Base-by-base conservation (phyloP, 1,140 invertebrate genomes). In the Lycorma delicatula region DNA sequence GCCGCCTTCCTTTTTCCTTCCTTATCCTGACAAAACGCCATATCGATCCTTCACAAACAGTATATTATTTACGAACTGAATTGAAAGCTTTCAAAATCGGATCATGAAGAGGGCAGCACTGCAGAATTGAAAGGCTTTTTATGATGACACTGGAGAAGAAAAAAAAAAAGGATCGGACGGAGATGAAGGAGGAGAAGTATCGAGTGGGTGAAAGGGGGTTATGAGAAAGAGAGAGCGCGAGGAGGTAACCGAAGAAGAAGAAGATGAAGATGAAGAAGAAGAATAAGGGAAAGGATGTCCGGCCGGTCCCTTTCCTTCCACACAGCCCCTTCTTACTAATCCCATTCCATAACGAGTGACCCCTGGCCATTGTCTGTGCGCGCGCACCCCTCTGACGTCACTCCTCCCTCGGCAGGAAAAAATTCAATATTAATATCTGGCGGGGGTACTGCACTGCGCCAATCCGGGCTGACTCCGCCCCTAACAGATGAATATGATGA, bases 381-480 rank as follows among this genome's bases (percentile, higher is more conserved):
- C 55, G 44, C 55, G 46, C 41, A 44, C 41, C 41, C 16, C 41
- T 44, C 16, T 44, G 41, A 44, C 41, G 41, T 44, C 6, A 44
- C 41, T 27, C 54, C 31, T 41, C 52, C n/a, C 27, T 23, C 47
- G 9, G 44, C 26, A 44, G 20, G 1, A 57, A 64, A 64, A 64
- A 64, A 63, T 64, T 60, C 61, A 60, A 64, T 64, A 64, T 64
- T 64, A 64, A 64, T 64, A 64, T 64, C 61, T 46, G 63, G 56
- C 41, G 52, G 61, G 59, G 46, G 59, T 28, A 56, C 41, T 56
- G 56, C 50, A 54, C 22, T 56, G 55, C 55, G 46, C 55, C 55
- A 57, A 57, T 57, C 44, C 44, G 22, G 27, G 27, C 18, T 27
- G 48, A 20, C 34, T 44, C 31, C 49, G 48, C 48, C 48, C 48